Evolutionary conservation across 53 echinoderm and acorn worm species (phyloP).

Genomic region (Patiria pectinifera): DNA sequence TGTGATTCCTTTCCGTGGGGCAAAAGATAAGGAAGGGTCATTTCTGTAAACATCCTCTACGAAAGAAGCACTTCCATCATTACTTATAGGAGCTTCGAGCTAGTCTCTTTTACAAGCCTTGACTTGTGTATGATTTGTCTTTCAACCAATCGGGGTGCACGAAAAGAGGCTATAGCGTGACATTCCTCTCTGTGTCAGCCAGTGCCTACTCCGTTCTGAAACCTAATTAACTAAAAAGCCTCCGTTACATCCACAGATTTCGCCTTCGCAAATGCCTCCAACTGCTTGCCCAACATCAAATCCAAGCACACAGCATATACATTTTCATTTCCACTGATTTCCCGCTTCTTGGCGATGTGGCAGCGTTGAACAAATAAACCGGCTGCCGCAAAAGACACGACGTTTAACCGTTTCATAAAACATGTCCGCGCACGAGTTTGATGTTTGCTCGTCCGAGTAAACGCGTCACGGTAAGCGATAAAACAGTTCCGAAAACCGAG

Average conservation of each 20-base stretch:
- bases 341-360: not conserved
- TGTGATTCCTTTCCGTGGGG: not conserved
- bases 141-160: not conserved
- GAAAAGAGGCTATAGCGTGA: not conserved
- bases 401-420: too few relatives aligned
- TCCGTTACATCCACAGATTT: not conserved
- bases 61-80: not conserved
- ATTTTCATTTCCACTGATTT: constrained; percentile 1
- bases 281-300: not conserved
- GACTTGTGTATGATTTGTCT: not conserved
- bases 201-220: not conserved
- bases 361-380: constrained; percentile 18
- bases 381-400: not conserved
- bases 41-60: not conserved
- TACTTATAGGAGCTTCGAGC: not conserved
- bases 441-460: not conserved
- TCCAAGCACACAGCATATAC: not conserved
- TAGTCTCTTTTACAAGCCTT: not conserved
- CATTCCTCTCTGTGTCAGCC: not conserved
- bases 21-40: not conserved
- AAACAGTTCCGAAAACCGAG: not conserved
- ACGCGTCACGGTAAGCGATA: not conserved
- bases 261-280: not conserved
- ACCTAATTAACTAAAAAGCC: constrained; percentile 27
- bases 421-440: not conserved